These are phyloP conservation scores for Drosophila yooni DNA, from an alignment of 2,888 invertebrate genomes.

Conservation along the genomic window DNA sequence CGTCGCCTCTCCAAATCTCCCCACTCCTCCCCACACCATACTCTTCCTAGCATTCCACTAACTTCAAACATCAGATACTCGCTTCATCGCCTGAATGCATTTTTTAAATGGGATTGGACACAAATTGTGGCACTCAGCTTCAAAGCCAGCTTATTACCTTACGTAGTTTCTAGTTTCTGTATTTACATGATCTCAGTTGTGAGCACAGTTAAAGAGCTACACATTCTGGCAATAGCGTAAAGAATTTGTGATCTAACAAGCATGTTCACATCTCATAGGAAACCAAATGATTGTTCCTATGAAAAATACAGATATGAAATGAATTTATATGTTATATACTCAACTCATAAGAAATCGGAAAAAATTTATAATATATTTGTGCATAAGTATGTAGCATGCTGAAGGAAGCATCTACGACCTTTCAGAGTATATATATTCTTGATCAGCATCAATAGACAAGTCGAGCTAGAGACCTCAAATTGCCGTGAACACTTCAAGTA, in stretches of 20 bases:
- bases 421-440: background rate
- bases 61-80: constrained; percentile 3
- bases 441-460: background rate
- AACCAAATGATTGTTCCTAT: background rate
- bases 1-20: background rate
- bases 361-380: background rate
- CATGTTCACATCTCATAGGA: background rate
- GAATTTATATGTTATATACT: background rate
- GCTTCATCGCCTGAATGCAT: constrained; percentile 42
- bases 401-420: too few relatives aligned
- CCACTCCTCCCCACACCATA: background rate
- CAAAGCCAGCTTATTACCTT: constrained; percentile 33
- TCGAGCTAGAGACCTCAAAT: background rate
- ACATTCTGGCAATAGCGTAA: background rate
- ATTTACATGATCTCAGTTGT: background rate
- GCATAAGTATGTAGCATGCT: too few relatives aligned
- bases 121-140: constrained; percentile 57
- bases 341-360: background rate
- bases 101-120: constrained; percentile 58
- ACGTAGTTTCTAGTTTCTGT: background rate
- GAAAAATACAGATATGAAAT: background rate
- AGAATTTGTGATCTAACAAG: background rate
- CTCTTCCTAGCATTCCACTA: background rate
- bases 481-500: background rate
- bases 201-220: background rate